Base-by-base conservation (phyloP, 2,888 invertebrate genomes). In the Drosophila putrida region DNA sequence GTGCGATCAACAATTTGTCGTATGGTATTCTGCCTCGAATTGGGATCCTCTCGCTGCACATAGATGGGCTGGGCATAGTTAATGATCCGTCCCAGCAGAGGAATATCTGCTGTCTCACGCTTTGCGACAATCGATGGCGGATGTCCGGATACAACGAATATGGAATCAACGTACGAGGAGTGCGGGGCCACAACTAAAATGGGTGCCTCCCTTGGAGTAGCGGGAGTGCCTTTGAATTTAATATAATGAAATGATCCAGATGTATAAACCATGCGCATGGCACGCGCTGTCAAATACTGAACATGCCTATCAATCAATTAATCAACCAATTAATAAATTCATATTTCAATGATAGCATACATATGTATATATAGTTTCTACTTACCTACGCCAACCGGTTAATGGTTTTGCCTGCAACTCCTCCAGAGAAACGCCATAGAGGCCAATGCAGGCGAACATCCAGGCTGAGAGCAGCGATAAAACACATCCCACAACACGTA, bases 31-130 rank as follows among this genome's bases (percentile, higher is more conserved):
- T 97, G 96, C 6, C 98, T 93, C 0, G 98, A 98, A 92, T 98
- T 96, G 0, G 97, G 97, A 93, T 98, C 98, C 89, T 98, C 98
- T 58, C 98, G 93, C 94, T 96, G 96, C 39, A 99, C 98, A 91
- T 98, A 98, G 49, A 99, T 97, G 0, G 99, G 98, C 92, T 99
- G 98, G 0, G 98, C 97, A 92, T 97, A 98, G 93, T 97, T 96
- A 77, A 98, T 97, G 53, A 98, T 93, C 91, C 97, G 98, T 97
- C 98, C 98, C 93, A 98, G 96, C 89, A 98, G 94, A 65, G 98
- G 97, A 86, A 97, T 95, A 71, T 94, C 93, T 57, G 96, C 95
- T 28, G 97, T 96, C 91, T 97, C 97, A 20, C 95, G 96, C 92
- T 97, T 98, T 72, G 98, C 97, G 80, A 98, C 98, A 90, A 98